Evolutionary conservation across 2,888 invertebrate genomes (phyloP), one percentile per base, ranked within the genome.

Genomic region (Rhynchonema sp.): DNA sequence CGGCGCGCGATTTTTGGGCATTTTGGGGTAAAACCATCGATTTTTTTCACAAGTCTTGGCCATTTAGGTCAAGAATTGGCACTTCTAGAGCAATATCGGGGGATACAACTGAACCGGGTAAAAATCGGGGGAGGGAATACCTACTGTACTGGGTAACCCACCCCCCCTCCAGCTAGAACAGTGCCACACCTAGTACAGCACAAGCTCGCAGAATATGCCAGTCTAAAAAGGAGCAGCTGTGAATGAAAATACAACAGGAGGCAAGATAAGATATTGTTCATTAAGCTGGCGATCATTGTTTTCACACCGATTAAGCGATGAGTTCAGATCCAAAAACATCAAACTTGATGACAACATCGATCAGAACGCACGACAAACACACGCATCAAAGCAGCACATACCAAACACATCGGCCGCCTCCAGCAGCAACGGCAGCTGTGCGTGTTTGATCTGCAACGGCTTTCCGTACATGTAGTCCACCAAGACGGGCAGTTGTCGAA

Each of bases 381-480:
- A 13, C 53, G n/a, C 23, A 9, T 55, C 26, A 3, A 55, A 6
- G 2, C 26, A 3, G 26, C 17, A 6, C 27, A 55, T 26, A 13
- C 55, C 55, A 27, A 55, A 55, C 6, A 55, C 13, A 17, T 27
- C 9, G 26, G 55, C 55, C 23, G 55, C 55, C 6, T 55, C 26
- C 28, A 26, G 3, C 26, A 55, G 17, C 6, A 13, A 6, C 6
- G 29, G 6, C 6, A 55, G 9, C 55, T 55, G 55, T 28, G 6
- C 2, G 13, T 13, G 27, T 25, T 3, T 13, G 20, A 49, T 23
- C 20, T 13, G 13, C 27, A 25, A 27, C 29, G n/a, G 2, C n/a
- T 2, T 2, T 2, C 46, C 57, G 57, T 57, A 57, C 57, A 57
- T 57, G 29, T 46, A 57, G 17, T 57, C 57, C 3, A 57, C 23